Evolutionary conservation across 2,888 invertebrate genomes (phyloP), one percentile per base, ranked within the genome.

Genomic region (Meandrusa payeni): DNA sequence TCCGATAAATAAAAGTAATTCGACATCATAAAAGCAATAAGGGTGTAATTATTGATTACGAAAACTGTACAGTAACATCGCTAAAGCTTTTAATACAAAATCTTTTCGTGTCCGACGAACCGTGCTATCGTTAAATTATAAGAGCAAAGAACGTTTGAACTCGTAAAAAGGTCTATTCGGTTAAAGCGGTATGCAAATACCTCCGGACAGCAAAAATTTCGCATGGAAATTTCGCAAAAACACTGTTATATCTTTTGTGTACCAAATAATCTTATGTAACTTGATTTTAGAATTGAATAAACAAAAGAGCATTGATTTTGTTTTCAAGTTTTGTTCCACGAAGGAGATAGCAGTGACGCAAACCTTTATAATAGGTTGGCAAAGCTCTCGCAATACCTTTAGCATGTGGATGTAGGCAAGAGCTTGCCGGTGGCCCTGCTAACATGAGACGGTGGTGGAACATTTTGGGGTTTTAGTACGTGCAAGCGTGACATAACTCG

Each of bases 61-160:
- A 20, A n/a, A 20, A 17, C 17, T 10, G 11, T 4, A 31, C 5
- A 3, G 10, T n/a, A 19, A 34, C 11, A 19, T 15, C 17, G 7
- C 22, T 5, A 28, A 28, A 27, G 13, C 7, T 23, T 41, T 34
- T 36, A 42, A 29, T 28, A 13, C 17, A 7, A 23, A 34, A 10
- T 38, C 40, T 34, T 28, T 36, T 22, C 41, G 23, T 15, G 17
- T 23, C 34, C 41, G 27, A 17, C 42, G 22, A 15, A 31, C 23
- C 47, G 44, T 28, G 48, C 34, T 53, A 51, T 53, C 49, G 46
- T 47, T 41, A 36, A 46, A 48, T 47, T 47, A 48, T 47, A 50
- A 47, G 46, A 50, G 52, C 43, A 46, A 46, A 49, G 49, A 51
- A 24, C 50, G 45, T 52, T 54, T 51, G 45, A 51, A 46, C 37